These are phyloP conservation scores for Ateles fusciceps DNA, from an alignment of 2,797 vertebrate genomes.

Conservation along the genomic window DNA sequence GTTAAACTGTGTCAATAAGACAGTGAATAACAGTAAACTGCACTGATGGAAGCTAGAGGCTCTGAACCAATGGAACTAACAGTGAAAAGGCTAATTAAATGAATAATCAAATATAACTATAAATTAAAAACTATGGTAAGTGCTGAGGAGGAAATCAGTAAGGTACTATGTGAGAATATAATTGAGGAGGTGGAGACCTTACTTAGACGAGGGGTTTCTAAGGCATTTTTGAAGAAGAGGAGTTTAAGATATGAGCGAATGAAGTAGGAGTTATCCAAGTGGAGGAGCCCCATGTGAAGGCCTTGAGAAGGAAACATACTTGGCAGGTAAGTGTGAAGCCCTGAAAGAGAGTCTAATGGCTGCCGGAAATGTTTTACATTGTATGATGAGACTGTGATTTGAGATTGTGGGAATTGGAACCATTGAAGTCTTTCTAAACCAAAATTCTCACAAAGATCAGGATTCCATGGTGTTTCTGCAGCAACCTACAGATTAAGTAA, in stretches of 20 bases:
- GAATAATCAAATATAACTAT: not conserved
- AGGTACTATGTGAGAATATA: not conserved
- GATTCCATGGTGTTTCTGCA: not conserved
- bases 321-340: accelerated
- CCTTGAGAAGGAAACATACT: not conserved
- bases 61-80: not conserved
- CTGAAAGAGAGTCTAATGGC: not conserved
- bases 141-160: not conserved
- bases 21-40: not conserved
- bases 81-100: not conserved
- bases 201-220: not conserved
- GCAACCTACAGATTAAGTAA: not conserved
- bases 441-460: not conserved
- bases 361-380: not conserved
- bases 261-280: not conserved
- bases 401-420: not conserved
- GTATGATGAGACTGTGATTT: not conserved
- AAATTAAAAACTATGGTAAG: not conserved
- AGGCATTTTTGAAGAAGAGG: not conserved
- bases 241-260: not conserved
- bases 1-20: not conserved
- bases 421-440: not conserved
- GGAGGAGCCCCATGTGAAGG: not conserved
- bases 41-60: not conserved
- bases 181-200: accelerated